phyloP scores from a whole-genome alignment of 2,113 vertebrate species.

The Daubentonia madagascariensis region DNA sequence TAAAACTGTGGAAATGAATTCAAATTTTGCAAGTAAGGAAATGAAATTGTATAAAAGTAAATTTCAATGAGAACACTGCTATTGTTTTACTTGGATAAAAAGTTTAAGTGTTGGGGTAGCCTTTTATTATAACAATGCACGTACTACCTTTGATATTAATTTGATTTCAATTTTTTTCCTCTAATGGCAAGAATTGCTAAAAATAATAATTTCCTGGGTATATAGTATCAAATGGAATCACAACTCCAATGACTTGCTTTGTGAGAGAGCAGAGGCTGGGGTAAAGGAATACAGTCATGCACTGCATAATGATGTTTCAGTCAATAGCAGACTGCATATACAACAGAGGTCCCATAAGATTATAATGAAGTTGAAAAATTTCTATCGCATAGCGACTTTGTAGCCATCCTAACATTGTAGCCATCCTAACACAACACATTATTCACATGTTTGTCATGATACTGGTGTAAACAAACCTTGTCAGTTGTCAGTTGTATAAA shows the following conservation, averaged over 20 bases:
- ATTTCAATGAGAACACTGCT: background rate
- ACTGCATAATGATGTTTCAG: background rate
- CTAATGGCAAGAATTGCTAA: background rate
- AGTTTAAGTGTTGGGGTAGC: background rate
- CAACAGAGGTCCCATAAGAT: no score
- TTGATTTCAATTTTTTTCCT: background rate
- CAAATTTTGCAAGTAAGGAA: background rate
- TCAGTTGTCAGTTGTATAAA: background rate
- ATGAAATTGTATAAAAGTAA: background rate
- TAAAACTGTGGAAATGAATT: background rate
- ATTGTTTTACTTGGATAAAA: background rate
- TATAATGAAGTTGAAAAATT: no score
- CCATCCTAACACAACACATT: background rate
- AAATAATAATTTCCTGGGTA: background rate
- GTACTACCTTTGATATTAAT: background rate
- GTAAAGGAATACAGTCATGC: background rate
- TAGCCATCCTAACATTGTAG: no score
- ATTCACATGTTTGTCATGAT: background rate
- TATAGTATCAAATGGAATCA: background rate
- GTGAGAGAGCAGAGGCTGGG: background rate
- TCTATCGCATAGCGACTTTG: background rate
- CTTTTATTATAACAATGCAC: background rate
- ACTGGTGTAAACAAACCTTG: background rate
- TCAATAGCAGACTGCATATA: background rate
- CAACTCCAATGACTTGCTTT: background rate